These are phyloP conservation scores for Lacerta agilis DNA, from an alignment of 2,797 vertebrate species.

Conservation along the genomic window DNA sequence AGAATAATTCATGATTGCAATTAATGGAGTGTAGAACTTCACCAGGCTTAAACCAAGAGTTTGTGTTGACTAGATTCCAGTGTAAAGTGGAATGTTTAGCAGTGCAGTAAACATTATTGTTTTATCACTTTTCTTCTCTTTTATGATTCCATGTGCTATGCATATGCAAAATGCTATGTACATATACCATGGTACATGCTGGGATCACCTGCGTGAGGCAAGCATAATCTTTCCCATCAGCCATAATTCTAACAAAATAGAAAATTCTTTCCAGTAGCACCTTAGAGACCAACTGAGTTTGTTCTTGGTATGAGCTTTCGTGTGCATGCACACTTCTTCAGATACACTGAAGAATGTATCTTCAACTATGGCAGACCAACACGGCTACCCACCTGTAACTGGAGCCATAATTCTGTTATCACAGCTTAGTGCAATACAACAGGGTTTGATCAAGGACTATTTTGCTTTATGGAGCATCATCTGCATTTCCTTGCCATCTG, in stretches of 20 bases:
- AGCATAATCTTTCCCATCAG: neutral
- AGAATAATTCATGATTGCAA: neutral
- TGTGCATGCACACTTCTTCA: no score
- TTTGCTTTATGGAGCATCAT: neutral
- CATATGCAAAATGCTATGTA: neutral
- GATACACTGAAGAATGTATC: no score
- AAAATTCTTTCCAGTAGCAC: no score
- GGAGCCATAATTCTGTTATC: neutral
- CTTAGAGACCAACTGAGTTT: no score
- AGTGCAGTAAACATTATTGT: constrained; percentile 8
- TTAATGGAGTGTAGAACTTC: neutral
- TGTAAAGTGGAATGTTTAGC: neutral
- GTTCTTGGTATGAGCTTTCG: no score
- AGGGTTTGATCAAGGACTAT: neutral
- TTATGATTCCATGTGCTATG: neutral
- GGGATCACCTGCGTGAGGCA: neutral
- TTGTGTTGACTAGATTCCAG: neutral
- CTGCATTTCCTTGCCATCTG: neutral
- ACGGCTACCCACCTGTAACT: no score
- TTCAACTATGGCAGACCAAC: no score
- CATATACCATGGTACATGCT: neutral
- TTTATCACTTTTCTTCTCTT: neutral
- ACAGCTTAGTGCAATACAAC: neutral
- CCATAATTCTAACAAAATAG: no score
- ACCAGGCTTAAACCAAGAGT: constrained; percentile 13